Percentiles rank a stretch among this genome's conserved stretches.
phyloP scores from a whole-genome alignment of 1,140 invertebrate species.

The Aphelenchoides fujianensis region DNA sequence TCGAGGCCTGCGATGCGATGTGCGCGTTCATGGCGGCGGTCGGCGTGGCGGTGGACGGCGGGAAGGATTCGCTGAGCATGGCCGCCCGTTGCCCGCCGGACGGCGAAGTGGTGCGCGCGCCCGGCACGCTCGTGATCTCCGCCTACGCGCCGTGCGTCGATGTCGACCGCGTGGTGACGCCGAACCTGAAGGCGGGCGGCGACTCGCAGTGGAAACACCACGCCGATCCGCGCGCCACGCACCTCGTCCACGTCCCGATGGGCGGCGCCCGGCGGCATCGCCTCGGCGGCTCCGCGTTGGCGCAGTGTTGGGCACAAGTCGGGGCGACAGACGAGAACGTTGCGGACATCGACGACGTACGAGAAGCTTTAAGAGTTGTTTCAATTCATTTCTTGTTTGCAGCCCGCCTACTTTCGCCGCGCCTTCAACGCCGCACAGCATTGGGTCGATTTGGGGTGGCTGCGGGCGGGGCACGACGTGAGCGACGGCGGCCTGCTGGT shows the following conservation, averaged over 20 bases:
- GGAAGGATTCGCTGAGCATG: constrained; percentile 97
- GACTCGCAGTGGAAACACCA: constrained; percentile 18
- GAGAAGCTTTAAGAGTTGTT: no score
- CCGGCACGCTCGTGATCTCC: constrained; percentile 85
- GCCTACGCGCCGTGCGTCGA: constrained; percentile 89
- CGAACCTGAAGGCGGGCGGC: constrained; percentile 72
- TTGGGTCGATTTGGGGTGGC: constrained; percentile 73
- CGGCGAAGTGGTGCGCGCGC: constrained; percentile 75
- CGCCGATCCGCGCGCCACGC: not conserved
- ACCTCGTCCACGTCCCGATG: constrained; percentile 21
- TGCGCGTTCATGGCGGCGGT: constrained; percentile 79
- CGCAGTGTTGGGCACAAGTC: constrained; percentile 82
- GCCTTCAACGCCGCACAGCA: constrained; percentile 80
- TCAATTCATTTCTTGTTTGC: no score
- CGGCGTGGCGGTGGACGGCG: constrained; percentile 89
- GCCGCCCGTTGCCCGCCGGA: constrained; percentile 69
- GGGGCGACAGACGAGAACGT: no score
- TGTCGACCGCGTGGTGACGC: constrained; percentile 75
- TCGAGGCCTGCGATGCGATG: constrained; percentile 81
- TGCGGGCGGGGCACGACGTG: constrained; percentile 88
- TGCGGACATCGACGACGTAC: constrained; percentile 76
- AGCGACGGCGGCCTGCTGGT: constrained; percentile 91
- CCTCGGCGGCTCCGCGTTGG: constrained; percentile 83
- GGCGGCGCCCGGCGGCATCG: constrained; percentile 65
- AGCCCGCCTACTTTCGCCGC: constrained; percentile 69